Conservation (phyloP, 2,888 invertebrate genomes). For the Podabrus alpinus region DNA sequence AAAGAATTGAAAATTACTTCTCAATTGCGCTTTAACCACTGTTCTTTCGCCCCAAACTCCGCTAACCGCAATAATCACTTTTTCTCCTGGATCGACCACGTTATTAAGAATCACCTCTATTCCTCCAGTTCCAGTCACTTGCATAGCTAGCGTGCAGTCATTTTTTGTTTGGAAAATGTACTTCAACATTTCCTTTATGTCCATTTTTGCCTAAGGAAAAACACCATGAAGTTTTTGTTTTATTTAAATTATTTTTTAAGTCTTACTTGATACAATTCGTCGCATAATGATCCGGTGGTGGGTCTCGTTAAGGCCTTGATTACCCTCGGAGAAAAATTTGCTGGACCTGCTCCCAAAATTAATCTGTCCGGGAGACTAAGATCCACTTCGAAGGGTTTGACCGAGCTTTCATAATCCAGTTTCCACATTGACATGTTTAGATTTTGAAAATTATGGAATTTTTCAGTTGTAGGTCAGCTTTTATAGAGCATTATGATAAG, state of each 20-base stretch:
- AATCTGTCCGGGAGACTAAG: background rate
- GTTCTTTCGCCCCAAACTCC: conserved; percentile 85
- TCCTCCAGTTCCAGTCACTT: conserved; percentile 71
- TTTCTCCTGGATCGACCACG: conserved; percentile 73
- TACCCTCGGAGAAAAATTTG: conserved; percentile 66
- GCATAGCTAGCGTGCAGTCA: conserved; percentile 73
- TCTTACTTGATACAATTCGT: conserved; percentile 66
- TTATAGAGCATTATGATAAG: background rate
- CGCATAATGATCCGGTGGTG: conserved; percentile 70
- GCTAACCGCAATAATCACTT: conserved; percentile 69
- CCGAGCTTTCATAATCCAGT: background rate
- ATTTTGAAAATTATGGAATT: background rate
- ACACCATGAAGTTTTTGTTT: no score
- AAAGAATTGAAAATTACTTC: conserved; percentile 55
- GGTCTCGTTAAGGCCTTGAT: conserved; percentile 62
- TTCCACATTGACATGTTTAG: conserved; percentile 2
- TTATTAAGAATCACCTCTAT: conserved; percentile 82
- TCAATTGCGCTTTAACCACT: conserved; percentile 69
- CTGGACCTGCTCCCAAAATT: conserved; percentile 67
- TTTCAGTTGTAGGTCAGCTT: background rate
- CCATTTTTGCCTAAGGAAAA: conserved; percentile 14
- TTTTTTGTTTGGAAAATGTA: conserved; percentile 84
- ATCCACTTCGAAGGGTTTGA: background rate
- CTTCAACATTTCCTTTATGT: conserved; percentile 66
- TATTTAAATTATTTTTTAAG: no score